A percentile compares a stretch with the other conserved stretches of the same genome.
Evolutionary conservation across 2,888 invertebrate species (phyloP).

Genomic region (Ennomos quercinarius): DNA sequence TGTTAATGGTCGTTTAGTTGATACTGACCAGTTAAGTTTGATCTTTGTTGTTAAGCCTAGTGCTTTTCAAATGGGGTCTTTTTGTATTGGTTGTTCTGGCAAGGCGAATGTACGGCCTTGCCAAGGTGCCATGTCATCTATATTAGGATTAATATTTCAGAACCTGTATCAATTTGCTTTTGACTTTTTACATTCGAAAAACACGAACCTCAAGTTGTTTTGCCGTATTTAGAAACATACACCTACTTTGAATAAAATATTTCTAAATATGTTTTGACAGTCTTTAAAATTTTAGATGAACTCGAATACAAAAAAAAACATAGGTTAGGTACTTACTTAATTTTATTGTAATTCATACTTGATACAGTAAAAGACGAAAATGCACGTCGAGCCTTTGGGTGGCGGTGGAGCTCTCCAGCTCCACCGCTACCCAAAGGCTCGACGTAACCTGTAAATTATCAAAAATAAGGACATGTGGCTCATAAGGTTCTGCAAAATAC

Average conservation of each 20-base stretch:
- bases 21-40: constrained; percentile 15
- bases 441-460: too few species aligned
- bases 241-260: background rate
- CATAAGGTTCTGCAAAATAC: too few species aligned
- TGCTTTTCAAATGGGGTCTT: constrained; percentile 8
- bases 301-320: too few species aligned
- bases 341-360: too few species aligned
- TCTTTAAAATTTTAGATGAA: too few species aligned
- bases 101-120: constrained; percentile 64
- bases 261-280: too few species aligned
- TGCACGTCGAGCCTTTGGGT: too few species aligned
- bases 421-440: too few species aligned
- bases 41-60: constrained; percentile 1
- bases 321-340: too few species aligned
- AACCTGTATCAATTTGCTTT: constrained; percentile 25
- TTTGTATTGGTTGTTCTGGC: constrained; percentile 26
- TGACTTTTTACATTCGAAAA: constrained; percentile 24
- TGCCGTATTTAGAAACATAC: constrained; percentile 6
- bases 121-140: constrained; percentile 48
- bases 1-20: constrained; percentile 22
- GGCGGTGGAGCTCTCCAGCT: too few species aligned
- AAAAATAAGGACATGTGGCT: too few species aligned
- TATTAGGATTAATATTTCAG: constrained; percentile 45
- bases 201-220: constrained; percentile 22
- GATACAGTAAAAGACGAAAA: too few species aligned